Conservation (phyloP, 2,888 invertebrate species). For the Bombylius major region DNA sequence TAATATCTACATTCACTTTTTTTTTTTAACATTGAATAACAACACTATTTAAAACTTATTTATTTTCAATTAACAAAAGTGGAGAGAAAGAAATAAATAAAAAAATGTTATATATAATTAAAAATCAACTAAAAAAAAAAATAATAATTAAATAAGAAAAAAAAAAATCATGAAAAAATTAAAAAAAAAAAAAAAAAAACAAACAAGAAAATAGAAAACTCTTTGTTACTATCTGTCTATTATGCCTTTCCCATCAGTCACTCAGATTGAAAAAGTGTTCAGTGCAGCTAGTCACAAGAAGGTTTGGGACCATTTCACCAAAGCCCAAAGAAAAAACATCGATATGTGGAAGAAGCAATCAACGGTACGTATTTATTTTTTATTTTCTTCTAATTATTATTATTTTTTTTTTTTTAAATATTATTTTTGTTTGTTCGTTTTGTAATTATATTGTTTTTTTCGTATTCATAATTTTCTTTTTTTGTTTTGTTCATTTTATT, state of each 20-base stretch:
- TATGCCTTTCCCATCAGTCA: constrained; percentile 56
- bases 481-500: too few species aligned
- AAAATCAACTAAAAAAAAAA: constrained; percentile 3
- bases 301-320: constrained; percentile 99
- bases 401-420: neutral
- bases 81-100: neutral
- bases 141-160: constrained; percentile 5
- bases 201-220: constrained; percentile 11
- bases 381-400: neutral
- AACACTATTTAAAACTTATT: too few species aligned
- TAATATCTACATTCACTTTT: too few species aligned
- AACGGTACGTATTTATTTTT: constrained; percentile 55
- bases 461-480: too few species aligned
- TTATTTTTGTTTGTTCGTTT: neutral
- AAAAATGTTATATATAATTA: neutral
- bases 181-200: constrained; percentile 10
- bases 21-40: too few species aligned
- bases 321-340: constrained; percentile 97
- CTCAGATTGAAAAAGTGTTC: constrained; percentile 98
- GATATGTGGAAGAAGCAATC: constrained; percentile 96
- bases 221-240: constrained; percentile 33
- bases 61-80: neutral
- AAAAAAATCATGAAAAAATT: constrained; percentile 10
- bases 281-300: constrained; percentile 91
- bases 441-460: neutral